Conservation (phyloP, 2,888 invertebrate genomes). For the Tubulanus polymorphus region DNA sequence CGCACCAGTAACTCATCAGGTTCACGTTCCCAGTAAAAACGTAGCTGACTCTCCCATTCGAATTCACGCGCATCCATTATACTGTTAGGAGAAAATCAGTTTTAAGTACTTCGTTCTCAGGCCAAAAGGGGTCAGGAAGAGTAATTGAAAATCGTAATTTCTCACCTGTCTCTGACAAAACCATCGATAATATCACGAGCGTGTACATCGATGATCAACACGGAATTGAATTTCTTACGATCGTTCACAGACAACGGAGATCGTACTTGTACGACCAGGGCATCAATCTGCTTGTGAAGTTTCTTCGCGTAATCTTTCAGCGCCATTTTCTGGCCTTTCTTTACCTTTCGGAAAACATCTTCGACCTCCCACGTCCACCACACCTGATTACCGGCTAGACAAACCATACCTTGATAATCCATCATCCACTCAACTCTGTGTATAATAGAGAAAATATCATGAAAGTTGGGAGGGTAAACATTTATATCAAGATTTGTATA, state of each 20-base stretch:
- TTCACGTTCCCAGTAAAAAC: conserved; percentile 85
- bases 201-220: conserved; percentile 88
- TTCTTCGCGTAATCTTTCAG: conserved; percentile 84
- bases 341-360: conserved; percentile 69
- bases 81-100: conserved; percentile 68
- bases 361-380: conserved; percentile 97
- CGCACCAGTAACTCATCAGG: conserved; percentile 75
- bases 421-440: conserved; percentile 82
- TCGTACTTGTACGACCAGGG: conserved; percentile 73
- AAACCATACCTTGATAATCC: conserved; percentile 83
- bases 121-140: neutral
- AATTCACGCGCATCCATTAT: conserved; percentile 81
- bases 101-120: neutral
- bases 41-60: conserved; percentile 88
- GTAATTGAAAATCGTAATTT: neutral
- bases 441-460: too few relatives aligned
- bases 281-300: conserved; percentile 77
- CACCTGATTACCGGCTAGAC: conserved; percentile 78
- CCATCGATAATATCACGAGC: conserved; percentile 84
- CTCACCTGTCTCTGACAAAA: conserved; percentile 56
- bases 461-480: too few relatives aligned
- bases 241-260: conserved; percentile 74
- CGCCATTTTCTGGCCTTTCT: conserved; percentile 69
- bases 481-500: too few relatives aligned
- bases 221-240: conserved; percentile 79